Evolutionary conservation across 2,113 vertebrate genomes (phyloP), one percentile per base, ranked within the genome.

Genomic region (Pangasianodon gigas): DNA sequence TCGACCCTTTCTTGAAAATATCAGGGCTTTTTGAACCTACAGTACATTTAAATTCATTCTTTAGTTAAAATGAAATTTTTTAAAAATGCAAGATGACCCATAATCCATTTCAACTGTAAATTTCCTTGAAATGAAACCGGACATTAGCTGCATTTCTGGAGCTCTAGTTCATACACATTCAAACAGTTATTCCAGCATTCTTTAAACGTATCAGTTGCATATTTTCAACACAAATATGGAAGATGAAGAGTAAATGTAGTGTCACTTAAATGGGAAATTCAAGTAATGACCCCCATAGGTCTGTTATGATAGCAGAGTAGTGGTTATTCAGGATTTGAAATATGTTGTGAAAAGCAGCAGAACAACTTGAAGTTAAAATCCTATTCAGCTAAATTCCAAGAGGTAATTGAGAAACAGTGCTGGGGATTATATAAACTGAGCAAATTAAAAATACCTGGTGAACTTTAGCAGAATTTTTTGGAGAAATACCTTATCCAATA

Each of bases 261-360:
- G 65, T 77, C 29, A 62, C 52, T 85, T 21, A 14, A 85, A 83
- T 6, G 83, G 29, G 71, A 87, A 87, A 89, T 92, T 92, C 91
- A 92, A 92, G 91, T 92, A 88, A 86, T 89, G 90, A 91, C 93
- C 92, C 69, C 75, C 69, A 67, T 58, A 81, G 21, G 60, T 71
- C 84, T 82, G 41, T 80, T 71, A 69, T 74, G 81, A 67, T 87
- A 84, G 60, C 9, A 32, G 84, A 85, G 32, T 71, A 92, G 91
- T 89, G 89, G 87, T 89, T 89, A 87, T 87, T 84, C n/a, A 82
- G 32, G 26, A 89, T 79, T 58, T 19, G 13, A 84, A 75, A 48
- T 37, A 62, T 16, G 37, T 48, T 46, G 14, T 48, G 5, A 60
- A 89, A 67, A 84, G 86, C 89, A 89, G 85, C 79, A 93, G 77